phyloP scores from a whole-genome alignment of 2,797 vertebrate species.

The Alosa sapidissima region DNA sequence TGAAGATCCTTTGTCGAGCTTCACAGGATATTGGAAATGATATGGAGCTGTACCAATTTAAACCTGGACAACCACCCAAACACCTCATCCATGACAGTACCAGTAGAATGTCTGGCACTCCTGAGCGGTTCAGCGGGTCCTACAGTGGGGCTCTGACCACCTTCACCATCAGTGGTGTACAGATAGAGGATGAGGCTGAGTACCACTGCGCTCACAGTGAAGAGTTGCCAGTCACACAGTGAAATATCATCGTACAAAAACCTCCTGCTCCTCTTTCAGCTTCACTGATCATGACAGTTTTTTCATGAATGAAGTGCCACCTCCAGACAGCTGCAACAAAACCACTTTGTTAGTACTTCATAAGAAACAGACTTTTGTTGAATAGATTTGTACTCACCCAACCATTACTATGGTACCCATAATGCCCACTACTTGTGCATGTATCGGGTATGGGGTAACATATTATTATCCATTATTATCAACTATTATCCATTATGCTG shows the following conservation, averaged over 20 bases:
- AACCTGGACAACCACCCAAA: conserved; percentile 28
- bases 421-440: no score
- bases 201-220: conserved; percentile 33
- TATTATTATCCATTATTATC: no score
- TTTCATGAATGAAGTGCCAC: not conserved
- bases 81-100: not conserved
- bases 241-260: conserved; percentile 33
- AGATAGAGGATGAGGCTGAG: conserved; percentile 37
- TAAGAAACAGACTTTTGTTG: no score
- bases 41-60: conserved; percentile 41
- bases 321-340: not conserved
- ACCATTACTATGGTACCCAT: no score
- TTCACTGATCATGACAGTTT: conserved; percentile 7
- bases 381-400: no score
- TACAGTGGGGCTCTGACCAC: conserved; percentile 17
- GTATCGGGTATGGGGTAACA: no score
- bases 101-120: not conserved
- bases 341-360: no score
- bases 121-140: conserved; percentile 14
- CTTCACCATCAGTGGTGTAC: conserved; percentile 37
- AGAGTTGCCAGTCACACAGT: conserved; percentile 25
- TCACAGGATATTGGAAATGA: conserved; percentile 14
- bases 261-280: not conserved
- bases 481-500: no score
- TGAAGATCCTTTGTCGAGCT: conserved; percentile 18